Evolutionary conservation across 2,113 vertebrate species (phyloP).

Genomic region (Struthio camelus): DNA sequence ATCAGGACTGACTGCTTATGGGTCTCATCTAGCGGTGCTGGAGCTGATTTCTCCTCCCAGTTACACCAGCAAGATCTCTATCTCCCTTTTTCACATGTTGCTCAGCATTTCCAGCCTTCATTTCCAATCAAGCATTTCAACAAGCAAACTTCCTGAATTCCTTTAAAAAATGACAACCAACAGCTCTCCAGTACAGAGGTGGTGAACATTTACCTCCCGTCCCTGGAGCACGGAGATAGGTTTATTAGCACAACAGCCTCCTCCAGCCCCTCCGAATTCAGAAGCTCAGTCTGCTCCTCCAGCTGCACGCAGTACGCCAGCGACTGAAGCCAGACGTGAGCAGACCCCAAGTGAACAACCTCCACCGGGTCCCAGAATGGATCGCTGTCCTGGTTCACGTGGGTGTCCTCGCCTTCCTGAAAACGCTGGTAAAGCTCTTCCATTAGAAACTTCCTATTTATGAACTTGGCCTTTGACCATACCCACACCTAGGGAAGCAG

Average conservation of each 20-base stretch:
- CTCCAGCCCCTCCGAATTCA: constrained; percentile 84
- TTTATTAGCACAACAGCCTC: constrained; percentile 82
- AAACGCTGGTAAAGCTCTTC: constrained; percentile 86
- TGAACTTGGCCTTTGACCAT: constrained; percentile 90
- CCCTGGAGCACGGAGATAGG: constrained; percentile 78
- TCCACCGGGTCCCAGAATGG: constrained; percentile 91
- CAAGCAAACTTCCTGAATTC: not conserved
- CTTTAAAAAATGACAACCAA: not conserved
- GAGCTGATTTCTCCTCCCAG: not conserved
- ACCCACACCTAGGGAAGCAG: constrained; percentile 83
- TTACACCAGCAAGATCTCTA: not conserved
- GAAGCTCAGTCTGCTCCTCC: constrained; percentile 86
- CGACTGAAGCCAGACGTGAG: constrained; percentile 89
- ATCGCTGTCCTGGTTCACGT: constrained; percentile 66
- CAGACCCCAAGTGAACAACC: constrained; percentile 82
- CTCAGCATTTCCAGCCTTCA: not conserved
- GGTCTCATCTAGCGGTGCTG: not conserved
- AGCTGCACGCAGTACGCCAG: constrained; percentile 83
- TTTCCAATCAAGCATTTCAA: not conserved
- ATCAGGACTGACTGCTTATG: not conserved
- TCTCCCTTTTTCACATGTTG: not conserved
- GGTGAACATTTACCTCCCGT: constrained; percentile 74
- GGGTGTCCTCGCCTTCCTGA: constrained; percentile 59
- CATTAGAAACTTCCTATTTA: constrained; percentile 91
- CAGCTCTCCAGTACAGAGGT: not conserved